phyloP scores from a whole-genome alignment of 1,140 invertebrate genomes.

The Heliothis virescens region DNA sequence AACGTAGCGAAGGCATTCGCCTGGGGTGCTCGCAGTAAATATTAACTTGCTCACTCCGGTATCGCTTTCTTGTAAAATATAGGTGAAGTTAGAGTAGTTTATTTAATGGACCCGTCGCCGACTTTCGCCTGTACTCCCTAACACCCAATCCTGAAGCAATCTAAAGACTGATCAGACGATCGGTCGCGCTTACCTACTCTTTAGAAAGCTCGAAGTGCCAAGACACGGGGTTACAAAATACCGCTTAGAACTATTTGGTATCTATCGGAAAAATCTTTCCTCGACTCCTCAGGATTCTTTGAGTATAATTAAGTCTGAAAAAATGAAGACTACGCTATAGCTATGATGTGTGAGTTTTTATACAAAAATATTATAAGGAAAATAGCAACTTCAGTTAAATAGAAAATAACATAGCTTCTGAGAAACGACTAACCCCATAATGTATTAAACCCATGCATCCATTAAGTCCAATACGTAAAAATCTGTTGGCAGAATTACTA shows the following conservation, averaged over 20 bases:
- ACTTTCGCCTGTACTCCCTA: slow-evolving; percentile 50
- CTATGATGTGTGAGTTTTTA: too few species aligned
- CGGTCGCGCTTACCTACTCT: slow-evolving; percentile 14
- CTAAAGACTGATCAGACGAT: slow-evolving; percentile 52
- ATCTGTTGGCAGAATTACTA: neutral
- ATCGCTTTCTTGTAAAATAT: slow-evolving; percentile 66
- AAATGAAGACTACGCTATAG: too few species aligned
- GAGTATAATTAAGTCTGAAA: too few species aligned
- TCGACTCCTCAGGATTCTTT: neutral
- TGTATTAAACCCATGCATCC: too few species aligned
- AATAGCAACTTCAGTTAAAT: too few species aligned
- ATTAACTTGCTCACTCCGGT: slow-evolving; percentile 56
- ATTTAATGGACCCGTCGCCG: slow-evolving; percentile 66
- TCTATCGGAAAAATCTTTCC: neutral
- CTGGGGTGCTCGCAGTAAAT: slow-evolving; percentile 57
- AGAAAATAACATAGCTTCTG: too few species aligned
- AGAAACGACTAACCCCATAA: too few species aligned
- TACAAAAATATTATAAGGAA: too few species aligned
- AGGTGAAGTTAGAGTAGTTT: slow-evolving; percentile 62
- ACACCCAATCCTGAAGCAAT: slow-evolving; percentile 54
- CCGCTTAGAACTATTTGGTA: neutral
- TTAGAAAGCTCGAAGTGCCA: neutral
- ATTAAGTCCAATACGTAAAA: too few species aligned
- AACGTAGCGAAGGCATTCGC: slow-evolving; percentile 5
- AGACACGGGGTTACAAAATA: neutral